Evolutionary conservation across 1,140 invertebrate species (phyloP).

Genomic region (Cataglyphis hispanica): DNA sequence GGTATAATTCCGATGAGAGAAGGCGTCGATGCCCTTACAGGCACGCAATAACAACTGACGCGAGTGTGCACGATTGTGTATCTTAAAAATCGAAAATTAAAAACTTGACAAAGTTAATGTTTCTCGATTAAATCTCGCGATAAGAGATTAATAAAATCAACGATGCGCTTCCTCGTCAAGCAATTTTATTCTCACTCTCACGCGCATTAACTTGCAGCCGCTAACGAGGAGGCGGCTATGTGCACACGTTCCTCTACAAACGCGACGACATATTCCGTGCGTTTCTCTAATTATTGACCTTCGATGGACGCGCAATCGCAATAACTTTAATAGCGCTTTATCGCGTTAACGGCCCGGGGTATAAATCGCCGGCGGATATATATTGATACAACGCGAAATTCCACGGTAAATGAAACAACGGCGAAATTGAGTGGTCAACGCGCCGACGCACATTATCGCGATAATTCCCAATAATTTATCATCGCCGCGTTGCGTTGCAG

Average conservation of each 20-base stretch:
- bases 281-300: constrained; percentile 60
- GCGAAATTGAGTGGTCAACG: constrained; percentile 62
- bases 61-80: not conserved
- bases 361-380: constrained; percentile 57
- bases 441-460: constrained; percentile 58
- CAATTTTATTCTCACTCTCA: constrained; percentile 19
- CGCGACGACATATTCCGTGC: constrained; percentile 40
- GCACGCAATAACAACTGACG: not conserved
- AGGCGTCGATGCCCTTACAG: not conserved
- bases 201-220: not conserved
- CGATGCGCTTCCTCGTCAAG: not conserved
- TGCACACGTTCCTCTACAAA: not conserved
- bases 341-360: constrained; percentile 52
- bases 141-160: not conserved
- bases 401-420: constrained; percentile 62
- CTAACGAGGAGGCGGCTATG: not conserved
- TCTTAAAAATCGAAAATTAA: not conserved
- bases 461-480: constrained; percentile 65
- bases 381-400: constrained; percentile 62
- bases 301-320: constrained; percentile 47
- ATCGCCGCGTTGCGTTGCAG: constrained; percentile 39
- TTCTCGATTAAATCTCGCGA: not conserved
- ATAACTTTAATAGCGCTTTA: constrained; percentile 64
- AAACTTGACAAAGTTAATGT: not conserved
- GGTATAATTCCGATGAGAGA: too few relatives aligned